A percentile compares a stretch with the other conserved stretches of the same genome.
Conservation (phyloP, 2,113 vertebrate genomes). For the Oxyruncus cristatus region DNA sequence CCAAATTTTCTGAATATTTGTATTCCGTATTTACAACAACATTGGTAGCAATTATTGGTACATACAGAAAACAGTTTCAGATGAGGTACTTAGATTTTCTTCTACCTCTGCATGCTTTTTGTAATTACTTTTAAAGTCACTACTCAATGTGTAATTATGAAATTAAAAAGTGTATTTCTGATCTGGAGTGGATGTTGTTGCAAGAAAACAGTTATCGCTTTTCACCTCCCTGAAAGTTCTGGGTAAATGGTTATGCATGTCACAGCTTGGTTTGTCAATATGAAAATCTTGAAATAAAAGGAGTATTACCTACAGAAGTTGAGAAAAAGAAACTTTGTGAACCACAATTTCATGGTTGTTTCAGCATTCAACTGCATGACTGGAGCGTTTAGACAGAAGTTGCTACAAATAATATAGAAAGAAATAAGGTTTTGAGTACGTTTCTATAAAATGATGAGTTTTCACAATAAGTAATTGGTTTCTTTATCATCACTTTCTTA, state of each 20-base stretch:
- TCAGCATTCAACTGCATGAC: neutral
- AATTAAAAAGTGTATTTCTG: neutral
- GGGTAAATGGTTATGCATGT: neutral
- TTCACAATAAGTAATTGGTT: neutral
- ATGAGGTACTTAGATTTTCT: neutral
- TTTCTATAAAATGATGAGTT: neutral
- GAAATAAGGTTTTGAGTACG: neutral
- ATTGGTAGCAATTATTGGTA: neutral
- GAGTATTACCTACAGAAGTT: neutral
- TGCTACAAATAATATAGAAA: neutral
- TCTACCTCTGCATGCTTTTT: neutral
- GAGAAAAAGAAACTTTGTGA: neutral
- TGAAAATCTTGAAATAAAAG: neutral
- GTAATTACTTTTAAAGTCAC: neutral
- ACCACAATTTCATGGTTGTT: neutral
- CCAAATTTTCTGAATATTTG: neutral
- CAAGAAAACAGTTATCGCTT: neutral
- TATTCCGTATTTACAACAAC: neutral
- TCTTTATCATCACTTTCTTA: neutral
- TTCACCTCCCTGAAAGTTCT: neutral
- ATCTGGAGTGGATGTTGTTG: neutral
- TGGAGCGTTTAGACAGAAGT: neutral
- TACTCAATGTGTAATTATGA: no score
- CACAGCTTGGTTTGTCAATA: neutral
- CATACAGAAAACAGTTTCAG: neutral